phyloP scores from a whole-genome alignment of 2,113 vertebrate genomes.

The Engystomops pustulosus region DNA sequence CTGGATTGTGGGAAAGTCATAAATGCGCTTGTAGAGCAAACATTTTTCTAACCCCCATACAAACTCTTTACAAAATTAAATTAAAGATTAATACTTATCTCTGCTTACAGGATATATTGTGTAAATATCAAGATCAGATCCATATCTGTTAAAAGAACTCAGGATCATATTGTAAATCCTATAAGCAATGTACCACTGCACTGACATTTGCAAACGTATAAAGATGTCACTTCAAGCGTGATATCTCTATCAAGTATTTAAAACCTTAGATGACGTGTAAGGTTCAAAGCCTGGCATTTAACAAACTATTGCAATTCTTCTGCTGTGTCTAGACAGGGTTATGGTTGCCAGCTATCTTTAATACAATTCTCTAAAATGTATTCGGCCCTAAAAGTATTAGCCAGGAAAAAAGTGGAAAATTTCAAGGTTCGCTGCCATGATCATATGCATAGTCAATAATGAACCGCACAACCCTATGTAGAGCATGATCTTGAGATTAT shows the following conservation, averaged over 20 bases:
- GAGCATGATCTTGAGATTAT: constrained; percentile 31
- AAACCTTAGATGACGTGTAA: constrained; percentile 28
- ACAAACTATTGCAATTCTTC: constrained; percentile 13
- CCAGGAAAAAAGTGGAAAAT: constrained; percentile 34
- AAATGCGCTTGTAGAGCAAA: too few species aligned
- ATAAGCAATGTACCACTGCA: constrained; percentile 7
- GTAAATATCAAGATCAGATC: neutral
- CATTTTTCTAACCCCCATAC: too few species aligned
- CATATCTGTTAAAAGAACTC: neutral
- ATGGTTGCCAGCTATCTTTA: constrained; percentile 34
- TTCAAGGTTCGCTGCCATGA: constrained; percentile 43
- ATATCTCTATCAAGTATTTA: constrained; percentile 51
- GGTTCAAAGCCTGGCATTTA: constrained; percentile 54
- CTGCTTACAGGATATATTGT: neutral
- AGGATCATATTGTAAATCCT: neutral
- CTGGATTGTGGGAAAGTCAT: too few species aligned
- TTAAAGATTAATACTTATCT: neutral
- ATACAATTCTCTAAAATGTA: constrained; percentile 41
- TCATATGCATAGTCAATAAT: constrained; percentile 41
- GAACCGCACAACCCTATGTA: neutral
- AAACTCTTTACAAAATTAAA: too few species aligned
- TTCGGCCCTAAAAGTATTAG: constrained; percentile 43
- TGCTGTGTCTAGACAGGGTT: constrained; percentile 28
- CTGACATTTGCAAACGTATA: constrained; percentile 47
- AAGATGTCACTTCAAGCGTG: constrained; percentile 34